Percentiles rank a stretch among this genome's conserved stretches.
Conservation (phyloP, 2,113 vertebrate genomes). For the Brachirus orientalis region DNA sequence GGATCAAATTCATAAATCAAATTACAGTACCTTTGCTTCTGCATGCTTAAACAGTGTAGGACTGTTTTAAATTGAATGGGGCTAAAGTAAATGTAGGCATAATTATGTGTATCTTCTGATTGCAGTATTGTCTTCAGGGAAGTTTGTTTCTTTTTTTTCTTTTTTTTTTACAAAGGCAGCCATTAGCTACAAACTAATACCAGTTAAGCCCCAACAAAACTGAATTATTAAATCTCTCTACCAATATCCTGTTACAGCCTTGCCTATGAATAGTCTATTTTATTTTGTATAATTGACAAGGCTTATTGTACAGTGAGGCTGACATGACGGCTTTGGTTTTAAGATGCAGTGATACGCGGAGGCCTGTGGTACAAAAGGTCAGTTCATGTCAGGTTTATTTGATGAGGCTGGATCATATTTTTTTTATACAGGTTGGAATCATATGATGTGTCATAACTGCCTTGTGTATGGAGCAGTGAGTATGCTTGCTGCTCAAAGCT, state of each 20-base stretch:
- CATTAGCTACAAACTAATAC: constrained; percentile 87
- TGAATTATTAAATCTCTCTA: constrained; percentile 96
- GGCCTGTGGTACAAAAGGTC: constrained; percentile 70
- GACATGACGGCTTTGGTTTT: constrained; percentile 82
- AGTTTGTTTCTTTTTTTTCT: constrained; percentile 29
- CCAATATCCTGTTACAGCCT: constrained; percentile 88
- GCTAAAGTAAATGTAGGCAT: constrained; percentile 79
- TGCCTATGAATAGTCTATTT: constrained; percentile 98
- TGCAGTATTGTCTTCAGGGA: constrained; percentile 81
- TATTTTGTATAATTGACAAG: constrained; percentile 95
- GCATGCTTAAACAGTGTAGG: constrained; percentile 66
- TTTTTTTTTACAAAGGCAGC: constrained; percentile 87
- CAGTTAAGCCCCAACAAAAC: constrained; percentile 88
- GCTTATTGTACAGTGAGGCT: constrained; percentile 86
- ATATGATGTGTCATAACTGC: constrained; percentile 75
- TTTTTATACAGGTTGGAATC: constrained; percentile 50
- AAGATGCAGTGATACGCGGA: constrained; percentile 80
- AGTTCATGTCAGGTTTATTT: constrained; percentile 71
- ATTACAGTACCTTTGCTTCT: constrained; percentile 79
- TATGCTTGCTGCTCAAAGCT: too few relatives aligned
- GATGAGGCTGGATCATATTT: constrained; percentile 60
- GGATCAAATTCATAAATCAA: constrained; percentile 88
- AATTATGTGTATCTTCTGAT: constrained; percentile 83
- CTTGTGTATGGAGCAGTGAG: constrained; percentile 45
- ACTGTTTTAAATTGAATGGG: constrained; percentile 67